A percentile compares a stretch with the other conserved stretches of the same genome.
Conservation (phyloP, 2,113 vertebrate species). For the Bubo bubo region DNA sequence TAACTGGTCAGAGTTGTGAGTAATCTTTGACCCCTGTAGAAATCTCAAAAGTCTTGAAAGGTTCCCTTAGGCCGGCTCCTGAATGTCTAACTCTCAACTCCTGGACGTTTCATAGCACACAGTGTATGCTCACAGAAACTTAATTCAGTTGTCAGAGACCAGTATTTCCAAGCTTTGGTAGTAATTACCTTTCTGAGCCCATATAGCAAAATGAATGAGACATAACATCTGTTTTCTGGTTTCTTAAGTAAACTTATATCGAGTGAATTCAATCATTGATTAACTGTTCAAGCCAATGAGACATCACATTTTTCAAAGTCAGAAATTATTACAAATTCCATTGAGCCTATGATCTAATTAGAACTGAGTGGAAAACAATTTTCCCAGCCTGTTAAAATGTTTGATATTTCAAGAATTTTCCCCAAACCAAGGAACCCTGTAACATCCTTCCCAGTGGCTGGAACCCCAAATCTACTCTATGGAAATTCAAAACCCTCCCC, state of each 20-base stretch:
- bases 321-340: constrained; percentile 62
- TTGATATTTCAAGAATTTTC: constrained; percentile 19
- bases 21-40: not conserved
- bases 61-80: not conserved
- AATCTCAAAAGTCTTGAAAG: not conserved
- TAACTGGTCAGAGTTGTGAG: not conserved
- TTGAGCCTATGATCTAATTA: constrained; percentile 29
- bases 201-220: constrained; percentile 49
- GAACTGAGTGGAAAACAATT: constrained; percentile 44
- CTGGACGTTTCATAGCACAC: not conserved
- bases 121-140: not conserved
- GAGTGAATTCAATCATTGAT: constrained; percentile 63
- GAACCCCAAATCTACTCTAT: not conserved
- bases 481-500: not conserved
- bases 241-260: constrained; percentile 50
- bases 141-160: constrained; percentile 45
- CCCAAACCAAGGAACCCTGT: not conserved
- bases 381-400: constrained; percentile 17
- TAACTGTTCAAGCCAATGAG: constrained; percentile 63
- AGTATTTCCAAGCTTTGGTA: constrained; percentile 41
- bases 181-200: constrained; percentile 51
- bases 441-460: not conserved
- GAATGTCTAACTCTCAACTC: not conserved
- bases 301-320: constrained; percentile 66
- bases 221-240: constrained; percentile 66